phyloP scores from a whole-genome alignment of 1,140 invertebrate genomes.

The Polyergus mexicanus region DNA sequence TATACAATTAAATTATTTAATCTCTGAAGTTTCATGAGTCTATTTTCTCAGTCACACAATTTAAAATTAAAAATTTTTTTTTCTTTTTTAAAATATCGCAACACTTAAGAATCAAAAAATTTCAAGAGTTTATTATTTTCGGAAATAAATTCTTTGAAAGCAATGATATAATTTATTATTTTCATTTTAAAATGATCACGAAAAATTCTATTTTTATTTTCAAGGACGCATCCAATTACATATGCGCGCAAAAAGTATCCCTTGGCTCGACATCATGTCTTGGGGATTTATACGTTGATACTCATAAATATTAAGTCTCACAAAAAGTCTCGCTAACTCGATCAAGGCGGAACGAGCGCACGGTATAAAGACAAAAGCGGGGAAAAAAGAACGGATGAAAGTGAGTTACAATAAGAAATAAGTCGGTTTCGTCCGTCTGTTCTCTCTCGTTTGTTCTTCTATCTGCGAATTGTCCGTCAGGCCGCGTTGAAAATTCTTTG shows the following conservation, averaged over 20 bases:
- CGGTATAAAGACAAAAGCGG: slow-evolving; percentile 53
- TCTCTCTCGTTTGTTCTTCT: slow-evolving; percentile 40
- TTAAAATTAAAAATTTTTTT: no score
- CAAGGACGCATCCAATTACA: background rate
- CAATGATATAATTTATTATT: no score
- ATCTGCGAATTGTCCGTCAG: slow-evolving; percentile 77
- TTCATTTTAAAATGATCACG: background rate
- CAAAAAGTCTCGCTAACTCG: slow-evolving; percentile 40
- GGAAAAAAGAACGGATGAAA: slow-evolving; percentile 13
- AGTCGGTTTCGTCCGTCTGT: slow-evolving; percentile 22
- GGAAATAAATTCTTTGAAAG: no score
- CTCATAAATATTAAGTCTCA: slow-evolving; percentile 43
- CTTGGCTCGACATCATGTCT: background rate
- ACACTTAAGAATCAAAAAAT: no score
- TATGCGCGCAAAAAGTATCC: slow-evolving; percentile 16
- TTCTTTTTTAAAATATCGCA: no score
- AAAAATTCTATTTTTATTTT: background rate
- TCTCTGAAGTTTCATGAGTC: background rate
- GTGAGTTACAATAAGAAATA: slow-evolving; percentile 39
- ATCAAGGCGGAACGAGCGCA: slow-evolving; percentile 32
- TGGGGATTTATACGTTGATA: slow-evolving; percentile 8
- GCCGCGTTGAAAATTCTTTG: slow-evolving; percentile 77
- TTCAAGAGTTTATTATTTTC: no score
- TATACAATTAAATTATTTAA: no score
- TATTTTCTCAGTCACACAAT: background rate